Evolutionary conservation across 1,140 invertebrate species (phyloP).

Genomic region (Heliconius himera): DNA sequence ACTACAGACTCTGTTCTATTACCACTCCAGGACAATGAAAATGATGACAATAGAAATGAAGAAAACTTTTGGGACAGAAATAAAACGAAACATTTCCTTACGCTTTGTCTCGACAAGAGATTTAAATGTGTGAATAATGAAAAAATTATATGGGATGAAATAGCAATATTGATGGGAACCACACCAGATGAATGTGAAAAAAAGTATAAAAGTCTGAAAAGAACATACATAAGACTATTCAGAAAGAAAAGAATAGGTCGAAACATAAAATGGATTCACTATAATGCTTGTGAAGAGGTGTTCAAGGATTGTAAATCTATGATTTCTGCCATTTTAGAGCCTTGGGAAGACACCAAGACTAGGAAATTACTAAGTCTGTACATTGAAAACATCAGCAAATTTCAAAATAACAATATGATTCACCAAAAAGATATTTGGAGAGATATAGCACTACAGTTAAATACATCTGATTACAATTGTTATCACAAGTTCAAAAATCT

Average conservation of each 20-base stretch:
- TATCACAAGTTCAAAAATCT: slow-evolving; percentile 76
- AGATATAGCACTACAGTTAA: slow-evolving; percentile 63
- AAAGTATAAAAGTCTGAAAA: slow-evolving; percentile 66
- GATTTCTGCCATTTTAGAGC: slow-evolving; percentile 55
- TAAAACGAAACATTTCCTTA: slow-evolving; percentile 65
- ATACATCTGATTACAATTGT: slow-evolving; percentile 70
- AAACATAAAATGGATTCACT: slow-evolving; percentile 73
- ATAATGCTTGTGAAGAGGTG: slow-evolving; percentile 66
- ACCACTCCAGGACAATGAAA: background rate
- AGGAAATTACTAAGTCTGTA: slow-evolving; percentile 61
- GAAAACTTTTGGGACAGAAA: slow-evolving; percentile 69
- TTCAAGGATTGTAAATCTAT: slow-evolving; percentile 67
- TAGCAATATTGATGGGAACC: slow-evolving; percentile 56
- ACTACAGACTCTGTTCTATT: slow-evolving; percentile 29
- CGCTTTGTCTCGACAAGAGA: slow-evolving; percentile 59
- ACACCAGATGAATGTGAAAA: slow-evolving; percentile 65
- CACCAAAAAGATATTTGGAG: slow-evolving; percentile 72
- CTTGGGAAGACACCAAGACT: slow-evolving; percentile 70
- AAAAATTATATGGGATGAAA: slow-evolving; percentile 63
- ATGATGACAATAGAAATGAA: slow-evolving; percentile 42
- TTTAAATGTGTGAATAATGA: slow-evolving; percentile 58
- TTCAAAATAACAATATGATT: slow-evolving; percentile 51
- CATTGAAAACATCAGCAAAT: slow-evolving; percentile 68
- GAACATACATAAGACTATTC: slow-evolving; percentile 67
- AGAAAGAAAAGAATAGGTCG: slow-evolving; percentile 70